These are phyloP conservation scores for Cryptus armator DNA, from an alignment of 2,888 invertebrate genomes.

Conservation along the genomic window DNA sequence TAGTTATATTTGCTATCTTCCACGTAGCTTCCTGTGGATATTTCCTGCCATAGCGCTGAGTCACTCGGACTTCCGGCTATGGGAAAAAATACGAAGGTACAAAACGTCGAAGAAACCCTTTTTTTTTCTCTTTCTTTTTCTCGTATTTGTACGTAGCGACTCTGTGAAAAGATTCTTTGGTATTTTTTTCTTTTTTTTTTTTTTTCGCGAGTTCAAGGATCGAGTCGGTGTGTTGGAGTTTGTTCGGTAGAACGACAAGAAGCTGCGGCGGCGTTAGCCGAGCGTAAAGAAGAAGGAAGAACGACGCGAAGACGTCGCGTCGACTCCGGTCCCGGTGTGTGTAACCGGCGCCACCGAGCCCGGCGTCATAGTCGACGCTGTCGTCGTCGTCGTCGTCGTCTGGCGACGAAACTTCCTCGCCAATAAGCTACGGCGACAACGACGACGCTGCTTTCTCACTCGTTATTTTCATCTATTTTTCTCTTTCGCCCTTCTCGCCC, in stretches of 20 bases:
- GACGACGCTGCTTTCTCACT: conserved; percentile 25
- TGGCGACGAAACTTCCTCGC: conserved; percentile 76
- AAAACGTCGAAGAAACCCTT: conserved; percentile 15
- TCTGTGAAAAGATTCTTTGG: conserved; percentile 38
- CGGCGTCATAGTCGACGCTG: conserved; percentile 70
- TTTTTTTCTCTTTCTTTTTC: neutral
- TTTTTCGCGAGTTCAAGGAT: conserved; percentile 46
- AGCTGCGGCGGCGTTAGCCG: conserved; percentile 9
- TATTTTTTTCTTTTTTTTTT: conserved; percentile 53
- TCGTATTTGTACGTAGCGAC: conserved; percentile 39
- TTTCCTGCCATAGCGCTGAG: conserved; percentile 39
- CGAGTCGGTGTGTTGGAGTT: conserved; percentile 32
- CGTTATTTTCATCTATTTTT: neutral
- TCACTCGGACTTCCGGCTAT: conserved; percentile 43
- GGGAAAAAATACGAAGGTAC: conserved; percentile 21
- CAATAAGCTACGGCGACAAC: conserved; percentile 76
- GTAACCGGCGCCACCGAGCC: conserved; percentile 77
- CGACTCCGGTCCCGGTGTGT: conserved; percentile 46
- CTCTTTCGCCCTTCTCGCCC: conserved; percentile 13
- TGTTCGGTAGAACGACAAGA: conserved; percentile 27
- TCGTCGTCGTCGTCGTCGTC: conserved; percentile 64
- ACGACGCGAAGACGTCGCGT: conserved; percentile 42
- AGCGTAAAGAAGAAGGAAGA: conserved; percentile 30
- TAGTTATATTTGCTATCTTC: neutral
- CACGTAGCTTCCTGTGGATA: conserved; percentile 29